A percentile compares a stretch with the other conserved stretches of the same genome.
These are phyloP conservation scores for Shargacucullia verbasci DNA, from an alignment of 2,888 invertebrate genomes.

Conservation along the genomic window DNA sequence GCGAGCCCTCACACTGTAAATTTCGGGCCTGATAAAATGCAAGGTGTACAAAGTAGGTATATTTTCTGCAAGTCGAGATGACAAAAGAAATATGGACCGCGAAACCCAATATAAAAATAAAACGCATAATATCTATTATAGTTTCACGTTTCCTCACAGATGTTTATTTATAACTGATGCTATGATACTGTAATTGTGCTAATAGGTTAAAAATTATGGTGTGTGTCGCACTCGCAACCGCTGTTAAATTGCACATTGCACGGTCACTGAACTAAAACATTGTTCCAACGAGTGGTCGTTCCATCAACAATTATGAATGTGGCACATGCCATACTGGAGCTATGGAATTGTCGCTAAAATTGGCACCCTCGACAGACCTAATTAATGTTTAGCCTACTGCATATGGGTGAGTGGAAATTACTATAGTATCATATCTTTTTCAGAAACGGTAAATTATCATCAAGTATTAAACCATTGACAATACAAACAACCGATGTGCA, in stretches of 20 bases:
- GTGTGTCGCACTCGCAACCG: conserved; percentile 59
- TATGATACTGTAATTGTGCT: conserved; percentile 34
- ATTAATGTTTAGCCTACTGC: conserved; percentile 53
- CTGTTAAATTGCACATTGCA: conserved; percentile 74
- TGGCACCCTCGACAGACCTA: conserved; percentile 64
- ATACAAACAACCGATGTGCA: too few species aligned
- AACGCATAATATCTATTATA: too few species aligned
- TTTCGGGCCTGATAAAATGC: conserved; percentile 23
- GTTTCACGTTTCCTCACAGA: conserved; percentile 4
- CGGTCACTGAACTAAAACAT: conserved; percentile 79
- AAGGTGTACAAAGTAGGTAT: conserved; percentile 10
- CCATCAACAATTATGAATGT: conserved; percentile 67
- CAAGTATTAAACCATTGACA: too few species aligned
- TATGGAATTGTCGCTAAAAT: conserved; percentile 67
- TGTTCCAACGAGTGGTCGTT: conserved; percentile 52
- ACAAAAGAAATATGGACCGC: conserved; percentile 1
- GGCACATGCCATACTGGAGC: conserved; percentile 64
- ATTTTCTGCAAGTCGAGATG: conserved; percentile 8
- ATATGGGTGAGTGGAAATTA: conserved; percentile 20
- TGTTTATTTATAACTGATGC: conserved; percentile 28
- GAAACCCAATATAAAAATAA: background rate
- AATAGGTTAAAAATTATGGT: conserved; percentile 58
- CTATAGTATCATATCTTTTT: too few species aligned
- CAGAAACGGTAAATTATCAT: too few species aligned
- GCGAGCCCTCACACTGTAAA: conserved; percentile 22